Percentiles rank a stretch among this genome's conserved stretches.
These are phyloP conservation scores for Saccostrea glomerata DNA, from an alignment of 1,140 invertebrate species.

Conservation along the genomic window DNA sequence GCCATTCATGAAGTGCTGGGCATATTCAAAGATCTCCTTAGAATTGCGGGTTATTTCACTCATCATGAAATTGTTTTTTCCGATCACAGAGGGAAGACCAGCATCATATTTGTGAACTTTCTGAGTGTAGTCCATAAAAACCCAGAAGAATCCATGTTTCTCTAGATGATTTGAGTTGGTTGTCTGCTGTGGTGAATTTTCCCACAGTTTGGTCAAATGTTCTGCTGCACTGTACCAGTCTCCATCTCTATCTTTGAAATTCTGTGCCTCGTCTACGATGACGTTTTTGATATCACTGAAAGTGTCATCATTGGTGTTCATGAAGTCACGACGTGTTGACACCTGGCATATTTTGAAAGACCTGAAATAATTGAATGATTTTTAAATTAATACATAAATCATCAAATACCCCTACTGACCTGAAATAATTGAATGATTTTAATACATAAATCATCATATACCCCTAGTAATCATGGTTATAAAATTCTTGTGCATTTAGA, in stretches of 20 bases:
- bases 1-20: slow-evolving; percentile 67
- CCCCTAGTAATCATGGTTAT: no score
- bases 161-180: slow-evolving; percentile 35
- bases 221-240: slow-evolving; percentile 69
- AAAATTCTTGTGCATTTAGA: no score
- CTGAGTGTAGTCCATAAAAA: slow-evolving; percentile 74
- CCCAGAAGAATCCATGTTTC: slow-evolving; percentile 68
- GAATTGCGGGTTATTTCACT: slow-evolving; percentile 71
- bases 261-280: slow-evolving; percentile 71
- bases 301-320: not conserved
- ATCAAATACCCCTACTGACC: slow-evolving; percentile 42
- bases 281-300: slow-evolving; percentile 65
- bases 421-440: slow-evolving; percentile 48
- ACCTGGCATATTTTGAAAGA: slow-evolving; percentile 68
- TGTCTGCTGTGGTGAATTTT: slow-evolving; percentile 18
- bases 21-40: slow-evolving; percentile 73
- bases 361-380: slow-evolving; percentile 53
- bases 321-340: slow-evolving; percentile 61
- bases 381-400: no score
- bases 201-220: slow-evolving; percentile 54
- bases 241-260: slow-evolving; percentile 74
- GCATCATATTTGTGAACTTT: slow-evolving; percentile 74
- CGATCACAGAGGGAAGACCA: slow-evolving; percentile 70
- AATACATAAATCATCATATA: no score
- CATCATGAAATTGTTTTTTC: slow-evolving; percentile 74